Evolutionary conservation across 2,113 vertebrate species (phyloP).

Genomic region (Coregonus clupeaformis): DNA sequence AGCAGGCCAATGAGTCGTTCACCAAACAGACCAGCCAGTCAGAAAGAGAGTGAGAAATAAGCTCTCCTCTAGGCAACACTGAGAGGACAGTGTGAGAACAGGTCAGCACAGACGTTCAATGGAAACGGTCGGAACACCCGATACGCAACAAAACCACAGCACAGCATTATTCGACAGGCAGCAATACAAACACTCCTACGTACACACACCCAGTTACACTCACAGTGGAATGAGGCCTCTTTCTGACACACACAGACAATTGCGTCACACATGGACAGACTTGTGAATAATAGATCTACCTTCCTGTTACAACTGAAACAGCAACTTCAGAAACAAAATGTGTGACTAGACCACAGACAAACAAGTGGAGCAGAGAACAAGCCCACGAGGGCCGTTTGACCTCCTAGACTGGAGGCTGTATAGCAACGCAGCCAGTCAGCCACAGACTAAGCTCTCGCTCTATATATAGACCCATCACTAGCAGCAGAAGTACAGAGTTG

Average conservation of each 20-base stretch:
- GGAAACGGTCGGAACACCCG: slow-evolving; percentile 31
- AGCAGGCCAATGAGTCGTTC: slow-evolving; percentile 40
- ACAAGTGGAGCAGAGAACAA: background rate
- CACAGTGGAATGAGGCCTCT: background rate
- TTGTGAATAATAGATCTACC: slow-evolving; percentile 61
- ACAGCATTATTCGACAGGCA: slow-evolving; percentile 1
- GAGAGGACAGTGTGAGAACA: background rate
- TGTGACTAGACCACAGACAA: slow-evolving; percentile 40
- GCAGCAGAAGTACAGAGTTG: background rate
- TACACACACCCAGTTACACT: background rate
- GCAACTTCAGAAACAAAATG: slow-evolving; percentile 42
- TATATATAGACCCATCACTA: slow-evolving; percentile 27
- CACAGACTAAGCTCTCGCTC: background rate
- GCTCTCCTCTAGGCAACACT: slow-evolving; percentile 31
- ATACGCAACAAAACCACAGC: background rate
- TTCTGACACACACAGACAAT: slow-evolving; percentile 9
- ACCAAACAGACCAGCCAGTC: slow-evolving; percentile 9
- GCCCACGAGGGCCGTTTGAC: slow-evolving; percentile 5
- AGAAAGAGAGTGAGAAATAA: slow-evolving; percentile 49
- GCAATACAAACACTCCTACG: slow-evolving; percentile 17
- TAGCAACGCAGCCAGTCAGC: slow-evolving; percentile 17
- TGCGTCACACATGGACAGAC: slow-evolving; percentile 47
- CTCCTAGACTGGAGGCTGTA: slow-evolving; percentile 14
- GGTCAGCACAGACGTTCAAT: too few relatives aligned
- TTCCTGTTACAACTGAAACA: slow-evolving; percentile 65